Evolutionary conservation across 1,140 invertebrate species (phyloP).

Genomic region (Heliothis virescens): DNA sequence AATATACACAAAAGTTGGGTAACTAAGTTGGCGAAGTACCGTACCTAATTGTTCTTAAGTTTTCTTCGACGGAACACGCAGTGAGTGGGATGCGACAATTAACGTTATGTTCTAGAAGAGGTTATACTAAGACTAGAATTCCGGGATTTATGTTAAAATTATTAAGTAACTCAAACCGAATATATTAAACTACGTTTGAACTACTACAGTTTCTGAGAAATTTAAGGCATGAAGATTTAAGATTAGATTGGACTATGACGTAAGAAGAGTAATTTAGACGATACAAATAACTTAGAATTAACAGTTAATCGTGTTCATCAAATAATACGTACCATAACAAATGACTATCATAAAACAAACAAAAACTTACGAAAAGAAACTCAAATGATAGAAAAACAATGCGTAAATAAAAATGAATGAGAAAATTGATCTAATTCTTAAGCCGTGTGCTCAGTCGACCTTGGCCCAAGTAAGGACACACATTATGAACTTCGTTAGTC

Average conservation of each 20-base stretch:
- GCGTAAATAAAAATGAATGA: background rate
- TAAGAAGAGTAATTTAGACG: too few relatives aligned
- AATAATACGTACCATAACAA: too few relatives aligned
- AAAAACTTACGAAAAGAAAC: background rate
- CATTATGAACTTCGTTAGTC: background rate
- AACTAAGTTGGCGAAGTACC: conserved; percentile 44
- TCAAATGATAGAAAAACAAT: background rate
- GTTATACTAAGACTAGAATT: too few relatives aligned
- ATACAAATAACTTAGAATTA: too few relatives aligned
- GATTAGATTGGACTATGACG: too few relatives aligned
- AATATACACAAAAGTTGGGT: conserved; percentile 46
- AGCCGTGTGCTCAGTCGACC: background rate
- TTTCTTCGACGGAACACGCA: conserved; percentile 20
- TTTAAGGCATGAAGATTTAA: too few relatives aligned
- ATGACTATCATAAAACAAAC: background rate
- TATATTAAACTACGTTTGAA: too few relatives aligned
- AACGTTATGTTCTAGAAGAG: background rate
- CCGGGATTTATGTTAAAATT: too few relatives aligned
- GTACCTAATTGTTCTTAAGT: conserved; percentile 38
- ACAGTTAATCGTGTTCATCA: too few relatives aligned
- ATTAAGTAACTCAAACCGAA: too few relatives aligned
- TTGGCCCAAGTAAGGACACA: background rate
- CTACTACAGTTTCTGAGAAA: too few relatives aligned
- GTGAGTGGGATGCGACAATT: background rate
- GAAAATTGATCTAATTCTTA: conserved; percentile 1